Evolutionary conservation across 2,797 vertebrate species (phyloP).

Genomic region (Accipiter fasciatus): DNA sequence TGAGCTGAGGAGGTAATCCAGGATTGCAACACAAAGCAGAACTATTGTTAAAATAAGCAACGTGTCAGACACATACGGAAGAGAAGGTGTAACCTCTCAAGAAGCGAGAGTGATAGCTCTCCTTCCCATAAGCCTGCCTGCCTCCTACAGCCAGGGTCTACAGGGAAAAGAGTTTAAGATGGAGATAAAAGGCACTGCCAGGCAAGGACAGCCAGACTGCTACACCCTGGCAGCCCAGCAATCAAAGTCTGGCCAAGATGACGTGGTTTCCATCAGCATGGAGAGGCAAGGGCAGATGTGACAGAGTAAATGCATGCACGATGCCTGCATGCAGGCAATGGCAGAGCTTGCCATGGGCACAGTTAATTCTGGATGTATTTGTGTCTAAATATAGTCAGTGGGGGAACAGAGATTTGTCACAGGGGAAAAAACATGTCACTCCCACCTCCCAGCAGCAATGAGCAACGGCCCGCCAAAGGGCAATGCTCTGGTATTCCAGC

Average conservation of each 20-base stretch:
- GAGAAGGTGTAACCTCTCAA: not conserved
- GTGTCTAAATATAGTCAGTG: not conserved
- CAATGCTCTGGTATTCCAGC: not conserved
- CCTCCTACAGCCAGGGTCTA: not conserved
- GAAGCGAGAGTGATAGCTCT: not conserved
- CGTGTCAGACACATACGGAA: accelerated
- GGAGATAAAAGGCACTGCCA: not conserved
- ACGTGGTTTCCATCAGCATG: accelerated
- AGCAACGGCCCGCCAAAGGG: not conserved
- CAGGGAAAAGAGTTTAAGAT: not conserved
- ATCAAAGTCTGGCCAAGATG: accelerated
- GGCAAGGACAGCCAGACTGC: not conserved
- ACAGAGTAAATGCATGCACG: not conserved
- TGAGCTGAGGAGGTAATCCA: not conserved
- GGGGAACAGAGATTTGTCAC: not conserved
- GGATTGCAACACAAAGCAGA: not conserved
- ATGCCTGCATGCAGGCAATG: not conserved
- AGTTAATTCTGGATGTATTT: not conserved
- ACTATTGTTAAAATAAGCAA: not conserved
- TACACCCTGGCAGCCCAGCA: not conserved
- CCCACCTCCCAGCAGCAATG: not conserved
- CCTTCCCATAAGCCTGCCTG: not conserved
- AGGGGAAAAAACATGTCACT: not conserved
- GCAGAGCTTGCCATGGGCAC: not conserved
- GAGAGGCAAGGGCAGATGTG: not conserved